Evolutionary conservation across 2,797 vertebrate genomes (phyloP), one percentile per base, ranked within the genome.

Genomic region (Mus minutoides): DNA sequence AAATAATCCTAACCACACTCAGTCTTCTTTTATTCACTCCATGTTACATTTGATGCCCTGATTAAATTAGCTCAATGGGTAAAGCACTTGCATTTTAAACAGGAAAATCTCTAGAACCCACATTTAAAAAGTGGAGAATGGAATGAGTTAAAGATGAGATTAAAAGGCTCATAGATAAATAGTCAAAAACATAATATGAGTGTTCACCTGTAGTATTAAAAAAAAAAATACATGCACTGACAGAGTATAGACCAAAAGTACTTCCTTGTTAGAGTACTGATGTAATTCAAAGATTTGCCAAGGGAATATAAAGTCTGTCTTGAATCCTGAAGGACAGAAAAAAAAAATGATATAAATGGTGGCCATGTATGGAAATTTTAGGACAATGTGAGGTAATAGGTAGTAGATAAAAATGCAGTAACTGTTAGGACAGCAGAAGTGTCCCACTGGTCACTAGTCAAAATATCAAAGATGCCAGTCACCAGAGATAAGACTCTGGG

Each of bases 281-380:
- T 26, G 29, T 26, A 79, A 71, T 37, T 94, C 43, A 87, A 29
- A 88, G 22, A n/a, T 29, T 88, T 90, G 21, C n/a, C 71, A 84
- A 64, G 2, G 19, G 80, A 91, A 75, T 0, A 6, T 58, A 82
- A 73, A 21, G 21, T 8, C 29, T 46, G 34, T 4, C 2, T 4
- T 86, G 11, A 89, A 62, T 89, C 84, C 62, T 83, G 31, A 90
- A 85, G 16, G 19, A 69, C 12, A 3, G 89, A 49, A 7, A 71
- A 49, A 7, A 71, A 22, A 3, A 91, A 86, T 19, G 2, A 37
- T 52, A 94, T 62, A 64, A 58, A 73, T 64, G 54, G 21, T 58
- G 31, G 0, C 7, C 54, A 77, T 3, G 0, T 16, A 10, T 52
- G 31, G 13, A 2, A 62, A 58, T 7, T 29, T 85, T 77, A 26